These are phyloP conservation scores for Drosophila kokeensis DNA, from an alignment of 2,888 invertebrate genomes.

Conservation along the genomic window DNA sequence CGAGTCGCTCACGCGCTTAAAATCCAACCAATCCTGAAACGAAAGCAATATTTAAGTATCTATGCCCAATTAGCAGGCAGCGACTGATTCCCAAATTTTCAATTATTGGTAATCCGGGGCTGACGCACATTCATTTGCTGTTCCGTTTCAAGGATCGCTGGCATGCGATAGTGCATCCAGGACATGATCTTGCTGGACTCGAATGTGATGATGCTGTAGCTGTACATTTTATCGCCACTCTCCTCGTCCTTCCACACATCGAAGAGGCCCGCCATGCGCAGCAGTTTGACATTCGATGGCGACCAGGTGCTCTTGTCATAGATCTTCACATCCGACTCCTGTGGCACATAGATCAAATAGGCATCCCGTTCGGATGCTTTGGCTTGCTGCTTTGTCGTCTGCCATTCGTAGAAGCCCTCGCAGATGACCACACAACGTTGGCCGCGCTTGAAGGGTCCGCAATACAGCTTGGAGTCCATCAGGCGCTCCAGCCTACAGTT, in stretches of 20 bases:
- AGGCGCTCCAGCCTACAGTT: slow-evolving; percentile 92
- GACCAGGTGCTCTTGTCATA: slow-evolving; percentile 87
- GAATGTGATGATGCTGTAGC: slow-evolving; percentile 92
- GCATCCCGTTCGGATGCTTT: slow-evolving; percentile 90
- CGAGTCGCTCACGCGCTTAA: slow-evolving; percentile 86
- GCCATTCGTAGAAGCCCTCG: slow-evolving; percentile 94
- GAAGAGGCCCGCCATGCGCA: slow-evolving; percentile 92
- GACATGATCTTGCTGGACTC: slow-evolving; percentile 88
- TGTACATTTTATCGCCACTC: slow-evolving; percentile 88
- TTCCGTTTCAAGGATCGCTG: slow-evolving; percentile 90
- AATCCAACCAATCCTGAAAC: slow-evolving; percentile 89
- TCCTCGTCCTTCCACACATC: slow-evolving; percentile 88
- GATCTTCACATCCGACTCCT: slow-evolving; percentile 86
- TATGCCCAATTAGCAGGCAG: neutral
- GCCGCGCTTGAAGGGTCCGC: slow-evolving; percentile 88
- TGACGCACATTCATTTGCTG: slow-evolving; percentile 87
- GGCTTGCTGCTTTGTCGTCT: slow-evolving; percentile 87
- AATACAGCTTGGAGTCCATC: slow-evolving; percentile 89
- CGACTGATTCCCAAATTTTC: neutral
- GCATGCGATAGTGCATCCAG: slow-evolving; percentile 93
- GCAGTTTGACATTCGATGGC: slow-evolving; percentile 86
- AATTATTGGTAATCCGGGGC: neutral
- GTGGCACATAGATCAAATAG: slow-evolving; percentile 90
- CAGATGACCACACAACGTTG: slow-evolving; percentile 91
- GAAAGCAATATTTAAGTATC: neutral